phyloP scores from a whole-genome alignment of 2,888 invertebrate genomes.

The Carpatolechia fugitivella region DNA sequence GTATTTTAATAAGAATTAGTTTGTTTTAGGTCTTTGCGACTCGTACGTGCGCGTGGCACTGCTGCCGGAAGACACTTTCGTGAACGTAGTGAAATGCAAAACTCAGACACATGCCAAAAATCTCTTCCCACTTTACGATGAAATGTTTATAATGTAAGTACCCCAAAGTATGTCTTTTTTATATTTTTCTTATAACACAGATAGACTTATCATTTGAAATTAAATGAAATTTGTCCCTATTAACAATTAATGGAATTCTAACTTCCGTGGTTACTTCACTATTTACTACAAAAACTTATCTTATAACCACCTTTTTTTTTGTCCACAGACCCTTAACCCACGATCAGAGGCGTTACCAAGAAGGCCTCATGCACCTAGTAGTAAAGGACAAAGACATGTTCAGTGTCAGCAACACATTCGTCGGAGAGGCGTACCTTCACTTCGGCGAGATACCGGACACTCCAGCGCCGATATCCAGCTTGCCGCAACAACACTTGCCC shows the following conservation, averaged over 20 bases:
- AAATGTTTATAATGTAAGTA: slow-evolving; percentile 95
- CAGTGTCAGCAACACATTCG: slow-evolving; percentile 93
- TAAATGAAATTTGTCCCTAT: no score
- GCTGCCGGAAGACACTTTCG: slow-evolving; percentile 91
- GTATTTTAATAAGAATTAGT: no score
- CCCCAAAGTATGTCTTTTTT: background rate
- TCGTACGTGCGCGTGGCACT: slow-evolving; percentile 94
- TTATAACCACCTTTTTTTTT: no score
- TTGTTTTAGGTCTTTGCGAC: slow-evolving; percentile 86
- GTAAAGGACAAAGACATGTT: slow-evolving; percentile 98
- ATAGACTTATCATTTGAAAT: no score
- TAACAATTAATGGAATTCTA: no score
- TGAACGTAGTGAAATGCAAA: slow-evolving; percentile 86
- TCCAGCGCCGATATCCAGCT: slow-evolving; percentile 76
- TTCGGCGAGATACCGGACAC: slow-evolving; percentile 86
- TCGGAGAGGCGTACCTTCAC: slow-evolving; percentile 95
- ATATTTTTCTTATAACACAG: no score
- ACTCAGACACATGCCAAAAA: slow-evolving; percentile 96
- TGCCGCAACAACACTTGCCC: slow-evolving; percentile 86
- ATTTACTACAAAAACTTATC: no score
- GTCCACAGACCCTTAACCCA: slow-evolving; percentile 80
- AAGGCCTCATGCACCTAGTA: slow-evolving; percentile 91
- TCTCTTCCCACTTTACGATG: slow-evolving; percentile 95
- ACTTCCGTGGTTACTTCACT: no score
- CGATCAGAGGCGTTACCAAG: slow-evolving; percentile 83